phyloP scores from a whole-genome alignment of 2,888 invertebrate genomes.

The Elmis aenea region DNA sequence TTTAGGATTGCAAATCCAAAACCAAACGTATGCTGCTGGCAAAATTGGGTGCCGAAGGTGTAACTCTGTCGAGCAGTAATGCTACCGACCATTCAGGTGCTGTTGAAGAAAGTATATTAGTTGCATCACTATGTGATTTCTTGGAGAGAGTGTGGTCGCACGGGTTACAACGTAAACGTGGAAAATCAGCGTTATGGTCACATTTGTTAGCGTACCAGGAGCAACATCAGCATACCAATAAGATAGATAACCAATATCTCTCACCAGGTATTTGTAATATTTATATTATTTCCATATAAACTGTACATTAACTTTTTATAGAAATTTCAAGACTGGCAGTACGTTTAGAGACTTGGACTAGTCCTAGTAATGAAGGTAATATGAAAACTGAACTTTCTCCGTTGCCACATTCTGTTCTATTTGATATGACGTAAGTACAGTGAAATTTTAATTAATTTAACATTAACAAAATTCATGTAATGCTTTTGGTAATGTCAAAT shows the following conservation, averaged over 20 bases:
- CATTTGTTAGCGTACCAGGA: constrained; percentile 89
- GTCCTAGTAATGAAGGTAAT: constrained; percentile 32
- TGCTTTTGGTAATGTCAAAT: no score
- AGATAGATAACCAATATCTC: constrained; percentile 24
- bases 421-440: constrained; percentile 72
- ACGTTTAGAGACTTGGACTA: constrained; percentile 41
- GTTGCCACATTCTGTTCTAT: constrained; percentile 77
- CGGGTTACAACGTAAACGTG: constrained; percentile 91
- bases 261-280: constrained; percentile 49
- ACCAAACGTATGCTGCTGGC: constrained; percentile 98
- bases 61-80: constrained; percentile 80
- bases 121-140: constrained; percentile 96
- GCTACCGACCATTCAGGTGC: constrained; percentile 63
- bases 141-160: constrained; percentile 97
- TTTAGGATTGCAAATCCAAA: constrained; percentile 86
- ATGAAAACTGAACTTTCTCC: constrained; percentile 53
- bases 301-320: constrained; percentile 18
- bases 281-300: constrained; percentile 6
- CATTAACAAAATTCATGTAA: no score
- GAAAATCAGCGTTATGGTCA: constrained; percentile 96
- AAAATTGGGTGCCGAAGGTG: constrained; percentile 97
- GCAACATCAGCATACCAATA: constrained; percentile 24
- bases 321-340: constrained; percentile 39
- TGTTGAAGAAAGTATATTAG: constrained; percentile 95
- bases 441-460: constrained; percentile 1